A percentile compares a stretch with the other conserved stretches of the same genome.
Conservation (phyloP, 2,888 invertebrate species). For the Drosophila robusta region DNA sequence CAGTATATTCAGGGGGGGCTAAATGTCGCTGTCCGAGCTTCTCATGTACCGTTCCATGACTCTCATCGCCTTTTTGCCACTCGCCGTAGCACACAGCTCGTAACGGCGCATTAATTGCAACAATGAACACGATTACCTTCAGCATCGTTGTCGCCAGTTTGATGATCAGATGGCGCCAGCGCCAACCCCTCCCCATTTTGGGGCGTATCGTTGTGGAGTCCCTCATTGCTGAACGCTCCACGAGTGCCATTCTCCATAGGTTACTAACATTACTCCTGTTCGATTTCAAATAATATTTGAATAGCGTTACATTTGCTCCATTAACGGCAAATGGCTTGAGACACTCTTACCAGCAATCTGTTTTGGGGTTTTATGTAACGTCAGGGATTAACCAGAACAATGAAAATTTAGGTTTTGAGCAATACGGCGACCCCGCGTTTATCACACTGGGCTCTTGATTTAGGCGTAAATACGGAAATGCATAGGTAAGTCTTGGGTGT, state of each 20-base stretch:
- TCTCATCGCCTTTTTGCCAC: neutral
- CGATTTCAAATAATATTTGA: no score
- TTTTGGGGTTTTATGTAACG: no score
- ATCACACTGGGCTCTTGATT: neutral
- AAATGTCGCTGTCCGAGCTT: neutral
- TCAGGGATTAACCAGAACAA: neutral
- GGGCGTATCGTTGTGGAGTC: neutral
- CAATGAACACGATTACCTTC: neutral
- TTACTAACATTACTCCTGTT: neutral
- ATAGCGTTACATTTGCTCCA: no score
- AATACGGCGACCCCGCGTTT: no score
- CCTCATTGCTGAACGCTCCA: neutral
- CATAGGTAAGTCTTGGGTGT: neutral
- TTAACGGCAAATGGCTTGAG: no score
- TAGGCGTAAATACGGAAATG: neutral
- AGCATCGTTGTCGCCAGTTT: no score
- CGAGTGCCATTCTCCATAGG: neutral
- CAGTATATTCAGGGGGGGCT: neutral
- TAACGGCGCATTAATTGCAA: neutral
- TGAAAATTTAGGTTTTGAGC: neutral
- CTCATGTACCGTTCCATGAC: neutral
- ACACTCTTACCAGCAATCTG: no score
- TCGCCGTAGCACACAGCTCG: neutral
- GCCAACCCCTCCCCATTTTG: neutral
- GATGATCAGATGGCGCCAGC: neutral